Base-by-base conservation (phyloP, 2,888 invertebrate genomes). In the Parnassius mnemosyne region DNA sequence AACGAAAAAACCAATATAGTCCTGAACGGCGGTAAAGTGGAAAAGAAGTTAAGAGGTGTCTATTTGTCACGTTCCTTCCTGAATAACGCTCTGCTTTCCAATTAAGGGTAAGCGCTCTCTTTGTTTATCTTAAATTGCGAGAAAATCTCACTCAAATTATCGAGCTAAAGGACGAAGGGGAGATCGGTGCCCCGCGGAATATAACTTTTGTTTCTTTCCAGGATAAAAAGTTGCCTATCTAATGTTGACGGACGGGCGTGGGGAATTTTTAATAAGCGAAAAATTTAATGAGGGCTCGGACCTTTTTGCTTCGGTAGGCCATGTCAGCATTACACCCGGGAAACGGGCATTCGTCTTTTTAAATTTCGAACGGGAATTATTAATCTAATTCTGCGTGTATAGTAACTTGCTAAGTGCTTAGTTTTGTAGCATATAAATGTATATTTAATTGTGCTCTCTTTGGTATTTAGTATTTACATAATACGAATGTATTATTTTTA, bases 61-160 rank as follows among this genome's bases (percentile, higher is more conserved):
- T 90, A 90, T 91, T 91, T 91, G 90, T 91, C 90, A 91, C 90
- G 90, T 90, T 89, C 81, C 85, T 86, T 89, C 87, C 87, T 85
- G 89, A 89, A 86, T 86, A 85, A 87, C 87, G 87, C 77, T 89
- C 89, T 88, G 91, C 91, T 90, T 89, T 89, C 90, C 91, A 91
- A 91, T 91, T 91, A 91, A 91, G 91, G 88, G 87, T 90, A 89
- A 90, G 89, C 89, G 88, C 84, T 87, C 90, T 87, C 90, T 90
- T 91, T 91, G 91, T 91, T 91, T 91, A 91, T 91, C 90, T 91
- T 90, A 90, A 90, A 90, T 89, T 90, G 91, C 89, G 90, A 91
- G 91, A 87, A 89, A 91, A 90, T 91, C 90, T 91, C 90, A 90
- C 91, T 91, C 91, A 89, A 91, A 91, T 91, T 90, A 90, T 91